Conservation (phyloP, 2,113 vertebrate genomes). For the Tautogolabrus adspersus region DNA sequence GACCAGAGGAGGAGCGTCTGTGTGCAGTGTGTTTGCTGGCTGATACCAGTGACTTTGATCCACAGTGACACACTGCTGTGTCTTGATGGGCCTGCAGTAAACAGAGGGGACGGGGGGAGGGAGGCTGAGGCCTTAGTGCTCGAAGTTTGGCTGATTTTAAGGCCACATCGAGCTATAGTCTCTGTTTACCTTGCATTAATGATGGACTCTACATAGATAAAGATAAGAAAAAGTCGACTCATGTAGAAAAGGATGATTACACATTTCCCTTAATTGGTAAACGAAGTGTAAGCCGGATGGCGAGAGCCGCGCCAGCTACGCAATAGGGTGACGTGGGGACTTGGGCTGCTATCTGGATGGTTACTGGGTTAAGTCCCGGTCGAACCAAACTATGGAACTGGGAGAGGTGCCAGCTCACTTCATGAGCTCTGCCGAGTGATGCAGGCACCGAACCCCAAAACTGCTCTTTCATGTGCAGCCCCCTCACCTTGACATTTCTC, state of each 20-base stretch:
- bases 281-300: too few species aligned
- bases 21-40: conserved; percentile 50
- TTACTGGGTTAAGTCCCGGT: too few species aligned
- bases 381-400: too few species aligned
- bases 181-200: conserved; percentile 10
- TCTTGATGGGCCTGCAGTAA: conserved; percentile 61
- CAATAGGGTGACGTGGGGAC: too few species aligned
- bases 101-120: conserved; percentile 10
- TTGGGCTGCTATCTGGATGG: too few species aligned
- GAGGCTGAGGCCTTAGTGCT: not conserved
- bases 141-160: conserved; percentile 38
- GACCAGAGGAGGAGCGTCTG: conserved; percentile 43
- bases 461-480: too few species aligned
- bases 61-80: conserved; percentile 70
- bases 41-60: conserved; percentile 67
- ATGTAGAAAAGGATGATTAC: not conserved
- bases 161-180: not conserved
- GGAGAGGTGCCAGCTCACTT: too few species aligned
- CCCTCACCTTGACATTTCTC: too few species aligned
- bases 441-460: too few species aligned
- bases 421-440: too few species aligned
- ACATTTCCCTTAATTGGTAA: too few species aligned
- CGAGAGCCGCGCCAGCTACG: too few species aligned
- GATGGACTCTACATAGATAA: not conserved
- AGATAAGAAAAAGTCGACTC: not conserved